These are phyloP conservation scores for Zaprionus lineosus DNA, from an alignment of 2,888 invertebrate species.

Conservation along the genomic window DNA sequence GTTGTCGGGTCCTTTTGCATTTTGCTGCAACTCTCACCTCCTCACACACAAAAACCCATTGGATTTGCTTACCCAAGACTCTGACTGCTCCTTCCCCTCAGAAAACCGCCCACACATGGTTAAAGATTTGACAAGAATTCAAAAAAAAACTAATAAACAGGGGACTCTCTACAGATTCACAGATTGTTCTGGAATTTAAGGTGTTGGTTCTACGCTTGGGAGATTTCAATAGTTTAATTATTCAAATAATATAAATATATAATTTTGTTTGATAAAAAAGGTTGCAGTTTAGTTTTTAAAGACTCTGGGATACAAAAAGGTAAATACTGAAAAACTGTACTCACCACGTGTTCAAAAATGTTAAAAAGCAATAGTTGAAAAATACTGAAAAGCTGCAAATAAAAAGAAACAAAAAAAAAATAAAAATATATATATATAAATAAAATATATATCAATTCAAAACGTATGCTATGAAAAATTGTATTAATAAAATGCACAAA, in stretches of 20 bases:
- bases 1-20: conserved; percentile 49
- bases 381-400: conserved; percentile 54
- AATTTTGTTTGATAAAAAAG: conserved; percentile 23
- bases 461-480: conserved; percentile 69
- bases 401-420: conserved; percentile 45
- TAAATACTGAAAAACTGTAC: conserved; percentile 46
- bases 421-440: conserved; percentile 22
- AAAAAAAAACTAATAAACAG: too few species aligned
- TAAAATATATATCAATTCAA: conserved; percentile 34
- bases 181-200: conserved; percentile 48
- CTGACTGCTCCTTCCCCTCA: conserved; percentile 25
- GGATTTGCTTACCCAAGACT: conserved; percentile 53
- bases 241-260: neutral
- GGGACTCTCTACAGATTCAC: too few species aligned
- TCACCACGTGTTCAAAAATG: conserved; percentile 73
- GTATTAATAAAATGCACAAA: conserved; percentile 74
- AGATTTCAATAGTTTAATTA: neutral
- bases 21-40: conserved; percentile 51
- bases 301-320: conserved; percentile 53
- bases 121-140: conserved; percentile 38
- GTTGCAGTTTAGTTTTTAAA: conserved; percentile 71
- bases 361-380: conserved; percentile 77
- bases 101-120: conserved; percentile 32
- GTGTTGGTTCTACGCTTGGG: conserved; percentile 66
- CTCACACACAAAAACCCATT: conserved; percentile 43